Conservation (phyloP, 2,797 vertebrate species). For the Lutjanus argentimaculatus region DNA sequence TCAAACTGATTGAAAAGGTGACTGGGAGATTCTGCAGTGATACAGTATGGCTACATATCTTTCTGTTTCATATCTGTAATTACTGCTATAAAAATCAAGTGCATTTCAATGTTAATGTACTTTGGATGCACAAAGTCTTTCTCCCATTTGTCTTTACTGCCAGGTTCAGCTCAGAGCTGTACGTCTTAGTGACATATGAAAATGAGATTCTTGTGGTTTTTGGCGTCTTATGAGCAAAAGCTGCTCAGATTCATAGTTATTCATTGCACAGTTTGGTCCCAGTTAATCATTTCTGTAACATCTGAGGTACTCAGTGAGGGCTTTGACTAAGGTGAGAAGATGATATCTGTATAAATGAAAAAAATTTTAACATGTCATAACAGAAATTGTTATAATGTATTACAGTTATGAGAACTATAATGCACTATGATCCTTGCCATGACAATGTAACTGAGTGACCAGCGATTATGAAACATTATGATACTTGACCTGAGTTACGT, state of each 20-base stretch:
- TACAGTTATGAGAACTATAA: too few relatives aligned
- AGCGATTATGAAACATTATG: too few relatives aligned
- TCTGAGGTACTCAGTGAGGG: not conserved
- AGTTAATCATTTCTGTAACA: constrained; percentile 8
- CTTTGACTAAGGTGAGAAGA: not conserved
- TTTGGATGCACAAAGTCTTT: not conserved
- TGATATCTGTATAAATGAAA: not conserved
- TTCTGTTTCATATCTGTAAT: not conserved
- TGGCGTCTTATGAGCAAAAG: constrained; percentile 15
- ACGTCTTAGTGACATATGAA: constrained; percentile 5
- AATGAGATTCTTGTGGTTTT: constrained; percentile 2
- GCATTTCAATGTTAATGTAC: constrained; percentile 34
- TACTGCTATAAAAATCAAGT: constrained; percentile 31
- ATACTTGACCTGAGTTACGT: too few relatives aligned
- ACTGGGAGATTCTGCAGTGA: not conserved
- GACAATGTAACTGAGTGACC: too few relatives aligned
- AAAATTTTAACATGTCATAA: too few relatives aligned
- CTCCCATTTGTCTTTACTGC: constrained; percentile 13
- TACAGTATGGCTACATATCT: not conserved
- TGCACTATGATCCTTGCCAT: too few relatives aligned
- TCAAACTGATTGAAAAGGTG: constrained; percentile 10
- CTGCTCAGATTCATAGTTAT: constrained; percentile 21
- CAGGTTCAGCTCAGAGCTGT: constrained; percentile 7
- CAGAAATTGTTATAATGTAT: too few relatives aligned
- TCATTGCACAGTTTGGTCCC: constrained; percentile 8